These are phyloP conservation scores for Ophraella communa DNA, from an alignment of 2,888 invertebrate genomes.

Conservation along the genomic window DNA sequence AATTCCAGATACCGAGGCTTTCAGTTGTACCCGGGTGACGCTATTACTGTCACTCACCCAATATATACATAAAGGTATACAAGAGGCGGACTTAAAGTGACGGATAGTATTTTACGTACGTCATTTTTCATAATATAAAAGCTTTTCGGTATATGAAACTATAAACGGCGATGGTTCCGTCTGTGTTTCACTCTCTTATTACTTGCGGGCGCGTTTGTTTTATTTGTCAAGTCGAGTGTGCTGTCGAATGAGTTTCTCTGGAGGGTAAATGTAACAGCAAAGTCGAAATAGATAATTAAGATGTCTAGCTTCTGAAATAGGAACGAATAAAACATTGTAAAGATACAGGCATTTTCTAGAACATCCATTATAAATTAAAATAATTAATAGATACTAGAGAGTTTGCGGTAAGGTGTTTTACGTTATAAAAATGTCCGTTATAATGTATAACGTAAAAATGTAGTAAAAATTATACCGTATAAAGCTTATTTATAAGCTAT, in stretches of 20 bases:
- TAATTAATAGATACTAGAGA: no score
- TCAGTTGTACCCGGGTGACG: neutral
- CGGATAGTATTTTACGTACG: slow-evolving; percentile 29
- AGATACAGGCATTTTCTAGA: no score
- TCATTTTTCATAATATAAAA: slow-evolving; percentile 28
- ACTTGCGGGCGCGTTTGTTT: neutral
- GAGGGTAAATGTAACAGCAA: no score
- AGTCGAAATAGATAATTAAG: no score
- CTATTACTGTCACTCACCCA: slow-evolving; percentile 28
- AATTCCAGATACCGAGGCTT: slow-evolving; percentile 3
- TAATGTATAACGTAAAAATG: no score
- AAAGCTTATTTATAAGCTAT: no score
- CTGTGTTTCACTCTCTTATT: neutral
- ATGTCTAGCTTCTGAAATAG: no score
- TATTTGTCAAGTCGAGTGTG: neutral
- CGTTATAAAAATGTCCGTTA: no score
- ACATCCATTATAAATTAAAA: no score
- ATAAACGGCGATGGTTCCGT: slow-evolving; percentile 3
- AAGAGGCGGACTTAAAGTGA: slow-evolving; percentile 26
- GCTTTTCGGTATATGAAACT: slow-evolving; percentile 31
- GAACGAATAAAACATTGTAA: no score
- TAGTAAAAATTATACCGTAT: no score
- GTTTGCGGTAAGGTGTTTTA: no score
- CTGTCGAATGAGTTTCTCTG: neutral
- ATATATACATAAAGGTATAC: slow-evolving; percentile 5